These are phyloP conservation scores for Agrilus biguttatus DNA, from an alignment of 2,888 invertebrate genomes.

Conservation along the genomic window DNA sequence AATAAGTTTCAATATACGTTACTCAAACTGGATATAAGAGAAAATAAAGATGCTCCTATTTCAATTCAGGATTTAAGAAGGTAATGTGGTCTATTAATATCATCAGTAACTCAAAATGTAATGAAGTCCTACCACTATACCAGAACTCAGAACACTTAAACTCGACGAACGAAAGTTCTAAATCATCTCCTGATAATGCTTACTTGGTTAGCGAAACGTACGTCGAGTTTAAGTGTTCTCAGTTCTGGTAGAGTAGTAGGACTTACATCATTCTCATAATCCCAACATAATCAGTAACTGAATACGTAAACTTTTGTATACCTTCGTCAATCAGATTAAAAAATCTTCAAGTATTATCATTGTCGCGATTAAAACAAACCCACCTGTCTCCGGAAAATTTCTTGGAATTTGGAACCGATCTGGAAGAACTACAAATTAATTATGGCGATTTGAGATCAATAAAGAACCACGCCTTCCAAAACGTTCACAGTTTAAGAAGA, in stretches of 20 bases:
- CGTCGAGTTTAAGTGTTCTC: no score
- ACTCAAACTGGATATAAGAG: constrained; percentile 63
- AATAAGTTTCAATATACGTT: constrained; percentile 66
- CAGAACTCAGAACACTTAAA: no score
- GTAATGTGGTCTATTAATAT: constrained; percentile 25
- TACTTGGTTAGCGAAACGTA: no score
- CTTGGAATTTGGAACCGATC: constrained; percentile 65
- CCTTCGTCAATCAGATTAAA: constrained; percentile 41
- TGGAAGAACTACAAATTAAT: constrained; percentile 66
- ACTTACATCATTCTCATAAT: no score
- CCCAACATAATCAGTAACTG: background rate
- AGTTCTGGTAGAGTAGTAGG: no score
- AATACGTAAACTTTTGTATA: background rate
- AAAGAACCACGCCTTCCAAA: constrained; percentile 65
- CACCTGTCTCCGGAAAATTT: constrained; percentile 61
- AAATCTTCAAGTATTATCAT: constrained; percentile 57
- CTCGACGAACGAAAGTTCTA: no score
- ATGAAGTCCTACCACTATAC: no score
- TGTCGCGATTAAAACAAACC: constrained; percentile 53
- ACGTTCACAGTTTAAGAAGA: constrained; percentile 63
- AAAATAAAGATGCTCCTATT: constrained; percentile 34
- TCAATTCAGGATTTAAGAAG: constrained; percentile 46
- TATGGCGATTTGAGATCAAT: constrained; percentile 59
- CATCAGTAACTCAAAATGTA: background rate
- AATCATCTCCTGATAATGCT: no score